Base-by-base conservation (phyloP, 1,140 invertebrate species). In the Musca domestica region DNA sequence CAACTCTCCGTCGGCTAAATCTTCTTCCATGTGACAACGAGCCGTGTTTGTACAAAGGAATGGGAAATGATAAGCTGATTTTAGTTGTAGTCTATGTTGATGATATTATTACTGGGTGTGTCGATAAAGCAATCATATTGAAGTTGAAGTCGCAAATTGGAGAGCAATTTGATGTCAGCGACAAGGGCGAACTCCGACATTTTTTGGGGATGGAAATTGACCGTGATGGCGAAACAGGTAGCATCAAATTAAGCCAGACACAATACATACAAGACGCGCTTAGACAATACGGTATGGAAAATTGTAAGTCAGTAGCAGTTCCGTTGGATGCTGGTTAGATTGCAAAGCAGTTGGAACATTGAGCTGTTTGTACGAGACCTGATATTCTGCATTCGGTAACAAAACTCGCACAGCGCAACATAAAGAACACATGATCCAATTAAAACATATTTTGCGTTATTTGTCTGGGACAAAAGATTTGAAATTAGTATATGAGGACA, bases 221-320 rank as follows among this genome's bases (percentile, higher is more conserved):
- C 6, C 20, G 19, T 20, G 20, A 22, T 23, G 64, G 22, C 17
- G 46, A 25, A 15, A 49, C 46, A 49, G 46, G 47, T 41, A 51
- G 4, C 15, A 49, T 48, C 17, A 23, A 49, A 27, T 65, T 27
- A 12, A 17, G 34, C 15, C 47, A 49, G 25, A 23, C 15, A 27
- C 14, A 65, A 25, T 65, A 27, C 17, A 49, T n/a, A n/a, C n/a
- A n/a, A n/a, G n/a, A n/a, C n/a, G n/a, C n/a, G n/a, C n/a, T n/a
- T n/a, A n/a, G n/a, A 65, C 22, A 65, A 49, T 49, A 49, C 25
- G 64, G 64, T n/a, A 65, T 51, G 47, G 41, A 65, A 47, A 17
- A 65, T 15, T 49, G 46, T 22, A 58, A 58, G 17, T 15, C 22
- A 54, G 51, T 54, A 3, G 19, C 20, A 7, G 22, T 54, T 20